These are phyloP conservation scores for Osmerus mordax DNA, from an alignment of 2,113 vertebrate genomes.

Conservation along the genomic window DNA sequence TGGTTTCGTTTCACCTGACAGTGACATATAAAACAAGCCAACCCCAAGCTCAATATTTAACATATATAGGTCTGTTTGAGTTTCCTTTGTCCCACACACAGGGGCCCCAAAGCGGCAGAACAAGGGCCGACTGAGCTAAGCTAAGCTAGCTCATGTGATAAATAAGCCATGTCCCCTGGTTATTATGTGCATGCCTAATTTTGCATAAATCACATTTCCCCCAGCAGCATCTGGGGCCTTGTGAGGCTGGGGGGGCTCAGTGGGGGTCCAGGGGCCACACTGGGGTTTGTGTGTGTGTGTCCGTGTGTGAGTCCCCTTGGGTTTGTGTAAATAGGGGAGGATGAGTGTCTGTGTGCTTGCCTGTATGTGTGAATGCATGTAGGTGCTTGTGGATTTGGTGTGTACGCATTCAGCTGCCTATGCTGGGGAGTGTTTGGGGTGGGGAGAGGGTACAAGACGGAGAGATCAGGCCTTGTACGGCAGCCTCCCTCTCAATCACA, in stretches of 20 bases:
- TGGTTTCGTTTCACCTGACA: too few relatives aligned
- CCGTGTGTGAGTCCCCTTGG: neutral
- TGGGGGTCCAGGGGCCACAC: neutral
- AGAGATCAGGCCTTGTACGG: neutral
- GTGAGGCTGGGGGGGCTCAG: slow-evolving; percentile 25
- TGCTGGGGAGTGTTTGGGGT: neutral
- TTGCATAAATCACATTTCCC: slow-evolving; percentile 41
- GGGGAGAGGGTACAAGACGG: neutral
- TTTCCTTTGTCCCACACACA: too few relatives aligned
- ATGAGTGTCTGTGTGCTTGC: neutral
- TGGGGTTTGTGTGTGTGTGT: neutral
- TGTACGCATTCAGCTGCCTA: too few relatives aligned
- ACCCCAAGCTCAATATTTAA: too few relatives aligned
- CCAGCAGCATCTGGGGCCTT: slow-evolving; percentile 29
- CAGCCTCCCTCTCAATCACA: too few relatives aligned
- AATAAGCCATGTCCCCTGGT: slow-evolving; percentile 50
- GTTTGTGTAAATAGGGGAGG: neutral
- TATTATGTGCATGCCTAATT: slow-evolving; percentile 50
- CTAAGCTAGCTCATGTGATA: slow-evolving; percentile 40
- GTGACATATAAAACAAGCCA: too few relatives aligned
- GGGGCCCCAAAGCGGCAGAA: too few relatives aligned
- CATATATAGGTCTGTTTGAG: too few relatives aligned
- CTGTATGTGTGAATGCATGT: neutral
- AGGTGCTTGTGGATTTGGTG: neutral
- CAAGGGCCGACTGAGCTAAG: too few relatives aligned